Evolutionary conservation across 2,888 invertebrate species (phyloP), one percentile per base, ranked within the genome.

Genomic region (Pseudanteris insignis): DNA sequence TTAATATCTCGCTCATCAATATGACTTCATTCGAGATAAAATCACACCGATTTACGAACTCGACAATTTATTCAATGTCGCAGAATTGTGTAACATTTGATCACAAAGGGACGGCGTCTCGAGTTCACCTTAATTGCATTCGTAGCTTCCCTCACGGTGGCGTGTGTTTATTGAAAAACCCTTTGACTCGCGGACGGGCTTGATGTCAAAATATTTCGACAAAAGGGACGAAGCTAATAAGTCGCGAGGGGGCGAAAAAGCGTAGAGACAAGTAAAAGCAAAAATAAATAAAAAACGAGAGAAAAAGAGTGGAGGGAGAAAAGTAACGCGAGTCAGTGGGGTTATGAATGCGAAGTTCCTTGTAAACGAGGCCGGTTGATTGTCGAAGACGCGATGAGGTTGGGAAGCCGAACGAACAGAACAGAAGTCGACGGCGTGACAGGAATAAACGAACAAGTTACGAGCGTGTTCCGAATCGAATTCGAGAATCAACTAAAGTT

Each of bases 301-400:
- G n/a, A n/a, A n/a, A n/a, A n/a, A n/a, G n/a, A n/a, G n/a, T n/a
- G n/a, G n/a, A n/a, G n/a, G n/a, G 18, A 43, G 61, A 58, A 63
- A 53, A 61, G 57, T 58, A 55, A 55, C 54, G 44, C 34, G 38
- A 50, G 67, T 66, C 54, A 51, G 50, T 68, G 67, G 72, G 43
- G 75, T 76, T 76, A 76, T 74, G 78, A 77, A 77, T 77, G 72
- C 68, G 73, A 77, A 77, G n/a, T 73, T 72, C 72, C 69, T 71
- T 72, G 65, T 61, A 48, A 59, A 26, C 50, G 53, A 63, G 64
- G 66, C 60, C 62, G 47, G 60, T 66, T 75, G 74, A 76, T 76
- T 77, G 72, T 63, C 61, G 67, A 70, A 69, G 67, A 58, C 64
- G 55, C 46, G 57, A 54, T 38, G 50, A 64, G 63, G 59, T 51